Percentiles rank a stretch among this genome's conserved stretches.
phyloP scores from a whole-genome alignment of 2,797 vertebrate species.

The Pangasius mekongensis region DNA sequence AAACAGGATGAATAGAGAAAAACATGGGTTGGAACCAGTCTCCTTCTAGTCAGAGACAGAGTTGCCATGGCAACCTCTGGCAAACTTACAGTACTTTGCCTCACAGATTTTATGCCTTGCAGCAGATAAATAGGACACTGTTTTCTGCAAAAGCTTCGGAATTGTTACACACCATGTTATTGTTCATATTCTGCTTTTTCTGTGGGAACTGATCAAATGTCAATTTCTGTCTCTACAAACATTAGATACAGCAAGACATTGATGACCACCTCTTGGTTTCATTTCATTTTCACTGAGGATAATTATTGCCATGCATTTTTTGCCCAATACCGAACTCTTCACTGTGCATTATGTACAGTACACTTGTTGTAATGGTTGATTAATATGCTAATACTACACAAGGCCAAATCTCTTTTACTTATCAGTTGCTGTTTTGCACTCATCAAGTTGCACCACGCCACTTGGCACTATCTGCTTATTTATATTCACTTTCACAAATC shows the following conservation, averaged over 20 bases:
- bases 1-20: constrained; percentile 22
- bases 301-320: not conserved
- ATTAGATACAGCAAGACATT: not conserved
- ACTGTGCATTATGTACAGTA: not conserved
- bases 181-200: constrained; percentile 7
- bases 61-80: constrained; percentile 62
- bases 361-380: not conserved
- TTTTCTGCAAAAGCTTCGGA: constrained; percentile 16
- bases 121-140: constrained; percentile 53
- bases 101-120: constrained; percentile 48
- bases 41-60: constrained; percentile 47
- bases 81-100: constrained; percentile 60
- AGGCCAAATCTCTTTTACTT: not conserved
- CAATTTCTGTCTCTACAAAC: not conserved
- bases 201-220: not conserved
- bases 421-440: not conserved
- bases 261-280: not conserved
- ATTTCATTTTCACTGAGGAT: not conserved
- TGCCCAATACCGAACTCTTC: not conserved
- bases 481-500: not conserved
- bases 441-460: not conserved
- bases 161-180: constrained; percentile 16
- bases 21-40: constrained; percentile 56
- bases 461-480: not conserved
- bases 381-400: constrained; percentile 14